Evolutionary conservation across 2,113 vertebrate species (phyloP), one percentile per base, ranked within the genome.

Genomic region (Nibea albiflora): DNA sequence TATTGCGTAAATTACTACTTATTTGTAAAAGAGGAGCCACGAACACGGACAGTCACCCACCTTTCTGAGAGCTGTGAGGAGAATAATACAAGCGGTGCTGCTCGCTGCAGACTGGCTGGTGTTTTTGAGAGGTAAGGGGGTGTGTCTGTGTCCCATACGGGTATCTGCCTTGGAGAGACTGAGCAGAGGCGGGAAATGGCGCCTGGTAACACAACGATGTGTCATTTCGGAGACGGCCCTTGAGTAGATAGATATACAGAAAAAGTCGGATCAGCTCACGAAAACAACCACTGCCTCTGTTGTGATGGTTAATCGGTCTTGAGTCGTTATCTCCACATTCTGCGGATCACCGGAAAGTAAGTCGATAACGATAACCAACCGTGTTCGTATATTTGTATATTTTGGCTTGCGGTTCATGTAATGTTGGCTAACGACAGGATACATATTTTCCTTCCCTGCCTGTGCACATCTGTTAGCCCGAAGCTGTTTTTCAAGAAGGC

Each of bases 181-280:
- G 95, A 95, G 96, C 97, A 96, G 94, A 95, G 97, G 97, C 97
- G 97, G 97, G 97, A 98, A 98, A 98, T 98, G 97, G 97, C 97
- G 97, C 95, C 96, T 94, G 95, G 94, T 93, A 94, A 95, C 95
- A 94, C 96, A 94, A 92, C 95, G 92, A 94, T 92, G 88, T 89
- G 92, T 93, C 88, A 89, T 92, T 85, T 82, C 78, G 62, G 76
- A 92, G 89, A 93, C 88, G 79, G 92, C 66, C 76, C 81, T 80
- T 94, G 88, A 94, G 87, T 44, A 90, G 73, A 89, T 74, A 39
- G 15, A 54, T 20, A 54, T n/a, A 60, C 54, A 49, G 80, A 64
- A 54, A 78, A 90, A 77, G 57, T 66, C 68, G 57, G 76, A 77
- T 58, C 54, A 8, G 76, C 64, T 72, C 81, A 58, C 71, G 58